Base-by-base conservation (phyloP, 2,113 vertebrate genomes). In the Colistium nudipinnis region DNA sequence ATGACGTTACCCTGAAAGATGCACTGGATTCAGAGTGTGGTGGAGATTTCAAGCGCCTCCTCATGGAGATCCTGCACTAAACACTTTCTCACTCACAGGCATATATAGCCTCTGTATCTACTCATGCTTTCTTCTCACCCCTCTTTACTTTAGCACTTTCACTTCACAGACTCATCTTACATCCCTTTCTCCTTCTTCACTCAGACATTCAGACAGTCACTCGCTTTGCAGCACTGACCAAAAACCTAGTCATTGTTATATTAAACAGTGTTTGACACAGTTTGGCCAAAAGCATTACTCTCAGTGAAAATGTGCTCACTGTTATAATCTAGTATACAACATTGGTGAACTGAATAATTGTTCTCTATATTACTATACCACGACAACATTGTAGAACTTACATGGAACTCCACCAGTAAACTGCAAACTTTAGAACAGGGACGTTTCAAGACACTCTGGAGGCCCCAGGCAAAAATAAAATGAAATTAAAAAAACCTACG, bases 11-110 rank as follows among this genome's bases (percentile, higher is more conserved):
- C 13, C 83, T 94, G 71, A 94, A 92, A 69, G 93, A 94, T 0
- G 92, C 92, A 1, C 86, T 94, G 74, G 83, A 84, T 57, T 87
- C 91, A 0, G 93, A 94, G 68, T 94, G 93, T 13, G 76, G 91
- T 0, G 93, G 93, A 17, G 93, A 93, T 78, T 94, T 94, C 68
- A 94, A 93, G 72, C 86, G 88, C 30, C 92, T 94, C 60, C 92
- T 94, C 28, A 82, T 92, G 17, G 88, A 87, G 59, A 89, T 94
- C 70, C 80, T 94, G 66, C 92, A 93, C 87, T 94, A 68, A 91
- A 54, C 20, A 19, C 13, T 7, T 45, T 7, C 11, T n/a, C 25
- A 1, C 49, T 20, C n/a, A 1, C 24, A 7, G 17, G 48, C 45
- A 43, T 51, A 80, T 65, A 53, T 64, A 62, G 82, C 65, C 65